These are phyloP conservation scores for Salmo trutta DNA, from an alignment of 2,797 vertebrate species.

Conservation along the genomic window DNA sequence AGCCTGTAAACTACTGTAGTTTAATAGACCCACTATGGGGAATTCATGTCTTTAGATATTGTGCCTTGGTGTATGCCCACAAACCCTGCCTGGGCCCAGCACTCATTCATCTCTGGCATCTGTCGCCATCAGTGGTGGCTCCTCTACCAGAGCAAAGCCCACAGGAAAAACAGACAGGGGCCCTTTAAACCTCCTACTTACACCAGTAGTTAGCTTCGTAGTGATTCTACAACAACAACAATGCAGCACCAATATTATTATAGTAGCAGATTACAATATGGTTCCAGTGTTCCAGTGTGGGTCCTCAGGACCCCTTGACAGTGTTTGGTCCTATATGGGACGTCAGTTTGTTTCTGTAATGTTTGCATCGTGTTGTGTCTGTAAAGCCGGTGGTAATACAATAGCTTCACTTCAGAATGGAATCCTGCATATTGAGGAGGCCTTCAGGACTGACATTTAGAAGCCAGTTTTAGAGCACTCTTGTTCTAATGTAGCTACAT, in stretches of 20 bases:
- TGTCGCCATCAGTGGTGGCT: slow-evolving; percentile 53
- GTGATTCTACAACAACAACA: slow-evolving; percentile 49
- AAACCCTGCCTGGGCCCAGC: slow-evolving; percentile 38
- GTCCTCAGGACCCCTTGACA: slow-evolving; percentile 43
- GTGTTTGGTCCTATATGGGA: too few relatives aligned
- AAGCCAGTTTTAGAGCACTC: neutral
- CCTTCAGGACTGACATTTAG: neutral
- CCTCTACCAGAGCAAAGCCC: slow-evolving; percentile 48
- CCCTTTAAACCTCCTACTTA: slow-evolving; percentile 59
- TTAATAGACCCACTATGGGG: slow-evolving; percentile 13
- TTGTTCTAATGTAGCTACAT: neutral
- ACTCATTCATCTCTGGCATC: slow-evolving; percentile 35
- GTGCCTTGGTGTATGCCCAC: slow-evolving; percentile 35
- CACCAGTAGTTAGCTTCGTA: slow-evolving; percentile 61
- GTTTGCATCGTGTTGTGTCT: neutral
- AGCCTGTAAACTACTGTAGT: neutral
- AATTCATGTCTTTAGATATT: slow-evolving; percentile 21
- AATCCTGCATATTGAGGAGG: neutral
- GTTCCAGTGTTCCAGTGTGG: neutral
- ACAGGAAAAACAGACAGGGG: slow-evolving; percentile 47
- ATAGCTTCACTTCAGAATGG: neutral
- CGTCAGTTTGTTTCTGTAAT: neutral
- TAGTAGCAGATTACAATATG: neutral
- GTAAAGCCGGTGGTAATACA: neutral
- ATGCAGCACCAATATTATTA: neutral